A percentile compares a stretch with the other conserved stretches of the same genome.
Evolutionary conservation across 2,888 invertebrate species (phyloP).

Genomic region (Drosophila ochracea): DNA sequence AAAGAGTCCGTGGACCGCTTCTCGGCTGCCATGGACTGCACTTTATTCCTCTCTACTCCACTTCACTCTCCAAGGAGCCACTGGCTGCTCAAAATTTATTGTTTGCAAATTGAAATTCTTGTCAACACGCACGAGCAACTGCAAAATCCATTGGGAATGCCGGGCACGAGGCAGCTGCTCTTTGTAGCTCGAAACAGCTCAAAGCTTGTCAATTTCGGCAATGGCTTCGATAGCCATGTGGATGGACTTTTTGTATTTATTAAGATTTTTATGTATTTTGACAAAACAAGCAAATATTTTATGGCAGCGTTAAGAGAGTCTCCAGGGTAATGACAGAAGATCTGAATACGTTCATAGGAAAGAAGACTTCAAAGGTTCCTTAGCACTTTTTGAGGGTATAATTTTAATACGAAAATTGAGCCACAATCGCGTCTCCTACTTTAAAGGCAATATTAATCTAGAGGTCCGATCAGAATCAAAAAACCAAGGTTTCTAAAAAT

Average conservation of each 20-base stretch:
- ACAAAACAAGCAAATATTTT: slow-evolving; percentile 52
- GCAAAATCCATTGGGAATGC: slow-evolving; percentile 72
- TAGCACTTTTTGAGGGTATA: too few relatives aligned
- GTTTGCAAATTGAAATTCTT: slow-evolving; percentile 81
- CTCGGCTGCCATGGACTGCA: slow-evolving; percentile 17
- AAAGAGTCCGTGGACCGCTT: slow-evolving; percentile 47
- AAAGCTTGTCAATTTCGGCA: slow-evolving; percentile 83
- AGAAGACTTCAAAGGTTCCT: not conserved
- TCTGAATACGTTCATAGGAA: slow-evolving; percentile 1
- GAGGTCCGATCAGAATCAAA: not conserved
- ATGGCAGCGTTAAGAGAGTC: slow-evolving; percentile 25
- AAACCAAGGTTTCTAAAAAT: not conserved
- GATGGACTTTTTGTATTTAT: slow-evolving; percentile 66
- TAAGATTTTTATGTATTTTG: slow-evolving; percentile 62
- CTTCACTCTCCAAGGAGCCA: slow-evolving; percentile 43
- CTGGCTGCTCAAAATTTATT: slow-evolving; percentile 76
- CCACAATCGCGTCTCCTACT: not conserved
- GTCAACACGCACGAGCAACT: slow-evolving; percentile 79
- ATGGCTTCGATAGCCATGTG: slow-evolving; percentile 53
- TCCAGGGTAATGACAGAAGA: slow-evolving; percentile 18
- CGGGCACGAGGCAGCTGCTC: slow-evolving; percentile 49
- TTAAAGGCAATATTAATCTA: not conserved
- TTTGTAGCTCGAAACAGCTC: slow-evolving; percentile 87
- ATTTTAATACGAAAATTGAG: not conserved
- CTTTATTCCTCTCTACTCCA: slow-evolving; percentile 1